phyloP scores from a whole-genome alignment of 92 coral and sea anemone species.

The Scolanthus callimorphus region DNA sequence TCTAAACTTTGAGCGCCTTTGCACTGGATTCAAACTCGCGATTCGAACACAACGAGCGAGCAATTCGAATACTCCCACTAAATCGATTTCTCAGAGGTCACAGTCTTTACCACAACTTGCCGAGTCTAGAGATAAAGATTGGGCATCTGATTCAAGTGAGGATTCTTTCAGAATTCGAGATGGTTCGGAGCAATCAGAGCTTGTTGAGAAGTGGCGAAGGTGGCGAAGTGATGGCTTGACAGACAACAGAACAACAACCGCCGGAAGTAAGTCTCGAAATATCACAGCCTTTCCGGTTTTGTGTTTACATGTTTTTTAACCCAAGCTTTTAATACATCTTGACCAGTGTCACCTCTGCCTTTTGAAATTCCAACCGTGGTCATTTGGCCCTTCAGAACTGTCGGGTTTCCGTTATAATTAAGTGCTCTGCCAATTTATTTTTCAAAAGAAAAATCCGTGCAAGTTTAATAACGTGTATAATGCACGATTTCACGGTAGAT shows the following conservation, averaged over 20 bases:
- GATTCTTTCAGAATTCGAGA: constrained; percentile 52
- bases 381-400: background rate
- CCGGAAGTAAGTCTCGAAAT: constrained; percentile 27
- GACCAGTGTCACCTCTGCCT: too few species aligned
- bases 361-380: too few species aligned
- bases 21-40: constrained; percentile 77
- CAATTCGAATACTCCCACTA: constrained; percentile 2
- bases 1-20: constrained; percentile 75
- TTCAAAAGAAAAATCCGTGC: background rate
- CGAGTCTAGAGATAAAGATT: constrained; percentile 31
- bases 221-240: constrained; percentile 38
- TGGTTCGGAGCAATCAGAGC: constrained; percentile 42
- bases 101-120: constrained; percentile 59
- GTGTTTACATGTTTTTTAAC: too few species aligned
- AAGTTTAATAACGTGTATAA: background rate
- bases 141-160: constrained; percentile 70
- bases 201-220: constrained; percentile 53
- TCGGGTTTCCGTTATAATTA: background rate
- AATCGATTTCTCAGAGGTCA: constrained; percentile 27
- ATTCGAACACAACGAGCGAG: constrained; percentile 40
- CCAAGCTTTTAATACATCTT: too few species aligned
- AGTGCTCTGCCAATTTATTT: background rate
- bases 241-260: constrained; percentile 7
- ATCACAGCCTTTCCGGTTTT: too few species aligned
- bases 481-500: background rate